Percentiles rank a stretch among this genome's conserved stretches.
Evolutionary conservation across 2,888 invertebrate genomes (phyloP).

Genomic region (Spodoptera littoralis): DNA sequence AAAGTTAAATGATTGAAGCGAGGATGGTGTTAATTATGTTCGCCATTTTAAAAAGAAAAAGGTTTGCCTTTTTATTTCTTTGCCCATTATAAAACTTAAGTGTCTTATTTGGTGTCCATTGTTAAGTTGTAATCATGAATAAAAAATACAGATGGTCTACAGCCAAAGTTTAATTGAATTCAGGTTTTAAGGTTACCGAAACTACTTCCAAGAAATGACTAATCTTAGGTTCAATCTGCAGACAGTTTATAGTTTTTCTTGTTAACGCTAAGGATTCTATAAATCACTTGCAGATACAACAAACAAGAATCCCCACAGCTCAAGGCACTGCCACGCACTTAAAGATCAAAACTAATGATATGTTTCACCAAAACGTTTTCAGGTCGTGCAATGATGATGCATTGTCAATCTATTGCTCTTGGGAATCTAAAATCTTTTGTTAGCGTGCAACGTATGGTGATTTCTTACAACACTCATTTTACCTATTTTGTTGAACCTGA

Average conservation of each 20-base stretch:
- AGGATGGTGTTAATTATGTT: background rate
- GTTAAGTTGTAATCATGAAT: too few species aligned
- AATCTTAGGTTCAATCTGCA: constrained; percentile 2
- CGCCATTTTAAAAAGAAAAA: too few species aligned
- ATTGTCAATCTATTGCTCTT: constrained; percentile 73
- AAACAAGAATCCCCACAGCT: constrained; percentile 54
- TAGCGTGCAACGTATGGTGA: constrained; percentile 25
- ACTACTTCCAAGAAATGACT: constrained; percentile 14
- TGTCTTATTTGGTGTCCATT: too few species aligned
- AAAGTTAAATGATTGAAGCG: constrained; percentile 20
- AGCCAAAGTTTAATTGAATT: too few species aligned
- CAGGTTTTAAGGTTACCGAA: background rate
- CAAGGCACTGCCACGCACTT: constrained; percentile 56
- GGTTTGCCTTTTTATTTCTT: too few species aligned
- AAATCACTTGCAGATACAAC: constrained; percentile 61
- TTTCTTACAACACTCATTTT: constrained; percentile 15
- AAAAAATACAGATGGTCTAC: too few species aligned
- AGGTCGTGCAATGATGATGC: constrained; percentile 67
- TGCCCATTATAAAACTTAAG: too few species aligned
- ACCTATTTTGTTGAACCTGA: constrained; percentile 11
- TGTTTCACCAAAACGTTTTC: constrained; percentile 70
- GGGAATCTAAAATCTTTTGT: constrained; percentile 71
- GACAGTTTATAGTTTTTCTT: constrained; percentile 13
- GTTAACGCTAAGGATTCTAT: constrained; percentile 40
- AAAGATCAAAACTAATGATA: constrained; percentile 80